A percentile compares a stretch with the other conserved stretches of the same genome.
Conservation (phyloP, 2,113 vertebrate species). For the Rhagologus leucostigma region DNA sequence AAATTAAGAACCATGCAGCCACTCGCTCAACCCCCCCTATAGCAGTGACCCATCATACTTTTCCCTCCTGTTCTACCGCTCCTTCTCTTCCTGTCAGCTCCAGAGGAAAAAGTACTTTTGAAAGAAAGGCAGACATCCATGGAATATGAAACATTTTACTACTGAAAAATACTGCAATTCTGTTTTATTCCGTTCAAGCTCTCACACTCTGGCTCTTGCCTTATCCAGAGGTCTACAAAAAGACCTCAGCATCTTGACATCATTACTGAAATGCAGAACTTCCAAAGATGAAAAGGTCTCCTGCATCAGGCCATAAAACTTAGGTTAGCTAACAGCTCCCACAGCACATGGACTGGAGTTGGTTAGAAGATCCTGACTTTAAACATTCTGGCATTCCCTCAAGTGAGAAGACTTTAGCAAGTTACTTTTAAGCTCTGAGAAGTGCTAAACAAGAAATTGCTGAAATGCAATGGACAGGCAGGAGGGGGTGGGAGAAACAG, state of each 20-base stretch:
- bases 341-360: not conserved
- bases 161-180: not conserved
- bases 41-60: not conserved
- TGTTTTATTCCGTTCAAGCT: not conserved
- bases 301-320: not conserved
- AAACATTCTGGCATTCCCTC: not conserved
- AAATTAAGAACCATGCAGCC: not conserved
- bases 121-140: not conserved
- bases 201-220: not conserved
- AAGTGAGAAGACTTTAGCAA: not conserved
- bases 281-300: not conserved
- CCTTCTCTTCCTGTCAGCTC: not conserved
- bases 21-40: rapidly evolving
- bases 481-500: not conserved
- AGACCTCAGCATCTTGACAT: not conserved
- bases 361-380: not conserved
- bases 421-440: not conserved
- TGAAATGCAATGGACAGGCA: not conserved
- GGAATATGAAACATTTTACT: not conserved
- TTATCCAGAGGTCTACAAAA: not conserved
- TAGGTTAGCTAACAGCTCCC: not conserved
- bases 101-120: not conserved
- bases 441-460: not conserved
- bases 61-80: not conserved
- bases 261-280: not conserved